Evolutionary conservation across 37 sponge, comb jelly and placozoan genomes (phyloP), one percentile per base, ranked within the genome.

Genomic region (Lycopodina hypogea): DNA sequence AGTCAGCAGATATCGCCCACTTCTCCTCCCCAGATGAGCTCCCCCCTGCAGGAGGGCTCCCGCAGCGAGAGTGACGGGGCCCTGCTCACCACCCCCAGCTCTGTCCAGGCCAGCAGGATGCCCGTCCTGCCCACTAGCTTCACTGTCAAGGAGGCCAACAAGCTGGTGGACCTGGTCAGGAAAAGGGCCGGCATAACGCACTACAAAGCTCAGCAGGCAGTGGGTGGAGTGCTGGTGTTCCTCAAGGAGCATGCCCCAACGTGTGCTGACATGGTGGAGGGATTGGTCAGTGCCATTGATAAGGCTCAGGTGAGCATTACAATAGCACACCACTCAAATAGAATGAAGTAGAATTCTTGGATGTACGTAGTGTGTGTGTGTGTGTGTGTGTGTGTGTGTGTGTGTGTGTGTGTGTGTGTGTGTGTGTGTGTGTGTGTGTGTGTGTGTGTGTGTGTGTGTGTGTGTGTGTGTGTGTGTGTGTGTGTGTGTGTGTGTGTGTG

Each of bases 131-230:
- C 80, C 22, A 74, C 80, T 1, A 19, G 63, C 30, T 88, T 88
- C 67, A 3, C 78, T 2, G 37, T 14, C 24, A 26, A n/a, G 17
- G 77, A 64, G 8, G 88, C 57, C 12, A 35, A 61, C 4, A 82
- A 88, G 34, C 38, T 88, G 64, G 68, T 88, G n/a, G 83, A 88
- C 40, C 24, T n/a, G 9, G 78, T 88, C 0, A 58, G 88, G 55
- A 78, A 69, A 34, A 74, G 79, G 18, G 72, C 80, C 7, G 76
- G 70, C 14, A 41, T 83, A 66, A 79, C 62, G 29, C 60, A 89
- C 64, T 3, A 22, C 38, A 83, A 83, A 38, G 74, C 89, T 24
- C 56, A 64, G 28, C 30, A 41, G 28, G 84, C 84, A 0, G 78
- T 82, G n/a, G 32, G 45, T n/a, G 88, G 61, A 7, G 78, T 88